A percentile compares a stretch with the other conserved stretches of the same genome.
These are phyloP conservation scores for Molossus molossus DNA, from an alignment of 2,797 vertebrate species.

Conservation along the genomic window DNA sequence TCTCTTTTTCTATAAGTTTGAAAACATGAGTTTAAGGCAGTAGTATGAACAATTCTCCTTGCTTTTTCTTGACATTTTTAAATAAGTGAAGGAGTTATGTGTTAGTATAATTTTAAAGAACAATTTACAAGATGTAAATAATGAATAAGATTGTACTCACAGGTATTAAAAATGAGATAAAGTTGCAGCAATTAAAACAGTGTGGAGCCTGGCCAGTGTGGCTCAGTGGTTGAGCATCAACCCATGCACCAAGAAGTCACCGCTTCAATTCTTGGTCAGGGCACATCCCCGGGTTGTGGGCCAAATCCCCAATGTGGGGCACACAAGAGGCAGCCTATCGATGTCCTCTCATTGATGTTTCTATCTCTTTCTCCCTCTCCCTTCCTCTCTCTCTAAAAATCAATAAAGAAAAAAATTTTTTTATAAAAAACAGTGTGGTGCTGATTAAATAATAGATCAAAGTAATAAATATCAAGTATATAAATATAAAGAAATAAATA, in stretches of 20 bases:
- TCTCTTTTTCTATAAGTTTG: not conserved
- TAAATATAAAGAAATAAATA: constrained; percentile 43
- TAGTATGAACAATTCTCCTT: constrained; percentile 26
- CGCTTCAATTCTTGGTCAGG: no score
- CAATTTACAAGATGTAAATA: constrained; percentile 52
- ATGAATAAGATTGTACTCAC: not conserved
- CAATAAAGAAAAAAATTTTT: no score
- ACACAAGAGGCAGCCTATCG: no score
- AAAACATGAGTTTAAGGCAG: constrained; percentile 32
- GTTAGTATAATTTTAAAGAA: constrained; percentile 46
- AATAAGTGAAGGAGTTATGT: constrained; percentile 19
- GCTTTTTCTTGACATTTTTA: constrained; percentile 66
- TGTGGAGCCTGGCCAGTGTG: no score
- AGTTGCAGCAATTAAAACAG: constrained; percentile 36
- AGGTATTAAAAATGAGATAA: constrained; percentile 46
- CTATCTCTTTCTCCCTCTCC: no score
- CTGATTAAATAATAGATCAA: constrained; percentile 56
- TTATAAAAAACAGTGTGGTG: not conserved
- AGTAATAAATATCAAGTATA: constrained; percentile 37
- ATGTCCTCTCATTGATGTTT: no score
- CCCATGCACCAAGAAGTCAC: no score
- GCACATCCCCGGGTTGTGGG: no score
- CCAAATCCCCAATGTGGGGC: no score
- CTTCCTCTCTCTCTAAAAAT: no score
- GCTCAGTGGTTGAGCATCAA: no score